Evolutionary conservation across 2,888 invertebrate genomes (phyloP), one percentile per base, ranked within the genome.

Genomic region (Sarcophaga rosellei): DNA sequence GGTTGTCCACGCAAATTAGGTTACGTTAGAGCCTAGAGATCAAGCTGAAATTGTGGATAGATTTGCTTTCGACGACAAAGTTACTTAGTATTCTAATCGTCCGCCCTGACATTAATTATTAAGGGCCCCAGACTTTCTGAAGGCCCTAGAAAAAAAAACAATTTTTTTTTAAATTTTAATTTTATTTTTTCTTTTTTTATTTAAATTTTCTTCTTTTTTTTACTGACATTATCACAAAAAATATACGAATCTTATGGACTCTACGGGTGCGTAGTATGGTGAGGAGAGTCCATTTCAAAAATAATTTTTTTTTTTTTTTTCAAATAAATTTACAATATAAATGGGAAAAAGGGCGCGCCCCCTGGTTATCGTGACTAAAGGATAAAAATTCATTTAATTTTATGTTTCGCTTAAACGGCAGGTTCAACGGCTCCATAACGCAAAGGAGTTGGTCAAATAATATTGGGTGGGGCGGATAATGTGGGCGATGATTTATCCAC

Each of bases 391-490:
- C 20, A 25, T 21, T 63, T 70, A 45, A 69, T 63, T 70, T 63
- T 63, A 61, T 62, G 47, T 11, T n/a, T 59, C 63, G 45, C 87
- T 89, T 88, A 92, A 80, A 93, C 91, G 89, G 91, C 92, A 87
- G 92, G 92, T 89, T 92, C 92, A 77, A 91, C 90, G 87, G 93
- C 92, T 90, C 93, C 92, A 89, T 91, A 93, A 90, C 93, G 93
- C 91, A 93, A 87, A 57, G 93, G 93, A 92, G 93, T 93, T 90
- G 93, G 93, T 93, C 93, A 93, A 92, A 93, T 93, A 87, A 93
- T 92, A 88, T 92, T 93, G 3, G 93, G 91, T 63, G 93, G 91
- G 57, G 91, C 90, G 84, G 89, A 68, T 61, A 89, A 85, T 25
- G 91, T 91, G 8, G 93, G 93, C 35, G 93, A 93, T 45, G 93